phyloP scores from a whole-genome alignment of 2,113 vertebrate species.

The Hyperopisus bebe region DNA sequence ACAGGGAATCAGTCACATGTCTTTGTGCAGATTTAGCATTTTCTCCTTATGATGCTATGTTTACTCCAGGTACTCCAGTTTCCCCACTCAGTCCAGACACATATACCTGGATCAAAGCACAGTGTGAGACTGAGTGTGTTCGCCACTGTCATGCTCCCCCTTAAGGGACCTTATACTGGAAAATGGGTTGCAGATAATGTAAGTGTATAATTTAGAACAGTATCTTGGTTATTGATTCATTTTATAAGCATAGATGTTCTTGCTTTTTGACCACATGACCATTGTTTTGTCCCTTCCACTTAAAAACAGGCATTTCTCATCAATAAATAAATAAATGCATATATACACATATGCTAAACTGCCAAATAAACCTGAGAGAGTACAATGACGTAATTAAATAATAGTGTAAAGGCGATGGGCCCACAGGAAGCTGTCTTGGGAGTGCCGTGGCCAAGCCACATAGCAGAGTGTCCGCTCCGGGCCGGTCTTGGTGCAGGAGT shows the following conservation, averaged over 20 bases:
- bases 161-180: not conserved
- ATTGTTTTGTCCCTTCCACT: not conserved
- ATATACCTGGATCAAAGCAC: not conserved
- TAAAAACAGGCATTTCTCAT: not conserved
- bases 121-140: not conserved
- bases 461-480: slow-evolving; percentile 73
- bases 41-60: not conserved
- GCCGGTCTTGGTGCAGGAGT: slow-evolving; percentile 69
- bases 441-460: slow-evolving; percentile 71
- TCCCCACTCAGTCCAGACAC: not conserved
- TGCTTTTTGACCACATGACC: not conserved
- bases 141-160: not conserved
- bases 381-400: not conserved
- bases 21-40: not conserved
- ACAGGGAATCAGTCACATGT: not conserved
- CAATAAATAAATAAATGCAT: not conserved
- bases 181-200: not conserved
- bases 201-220: not conserved
- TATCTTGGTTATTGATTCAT: not conserved
- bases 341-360: not conserved
- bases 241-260: not conserved
- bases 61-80: not conserved
- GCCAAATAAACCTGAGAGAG: not conserved
- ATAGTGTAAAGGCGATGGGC: not conserved
- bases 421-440: slow-evolving; percentile 71